These are phyloP conservation scores for Phyllopteryx taeniolatus DNA, from an alignment of 2,113 vertebrate genomes.

Conservation along the genomic window DNA sequence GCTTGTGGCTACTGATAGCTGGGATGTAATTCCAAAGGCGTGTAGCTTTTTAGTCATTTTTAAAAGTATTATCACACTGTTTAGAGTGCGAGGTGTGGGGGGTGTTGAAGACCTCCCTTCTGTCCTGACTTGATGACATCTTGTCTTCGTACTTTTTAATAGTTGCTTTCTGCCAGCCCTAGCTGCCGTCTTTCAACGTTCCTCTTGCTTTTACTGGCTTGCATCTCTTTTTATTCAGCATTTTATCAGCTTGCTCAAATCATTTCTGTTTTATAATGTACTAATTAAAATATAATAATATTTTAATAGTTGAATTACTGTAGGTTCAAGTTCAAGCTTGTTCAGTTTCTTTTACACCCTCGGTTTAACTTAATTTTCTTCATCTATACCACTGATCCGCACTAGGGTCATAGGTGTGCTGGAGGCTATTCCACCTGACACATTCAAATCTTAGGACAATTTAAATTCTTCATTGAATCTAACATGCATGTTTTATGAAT, in stretches of 20 bases:
- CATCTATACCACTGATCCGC: neutral
- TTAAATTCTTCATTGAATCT: neutral
- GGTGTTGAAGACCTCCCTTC: conserved; percentile 15
- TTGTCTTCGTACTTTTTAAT: conserved; percentile 2
- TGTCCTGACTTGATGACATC: conserved; percentile 7
- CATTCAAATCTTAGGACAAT: too few relatives aligned
- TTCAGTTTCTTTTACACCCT: neutral
- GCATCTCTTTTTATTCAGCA: conserved; percentile 1
- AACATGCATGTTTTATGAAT: neutral
- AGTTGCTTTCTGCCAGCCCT: neutral
- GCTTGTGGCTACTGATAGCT: conserved; percentile 75
- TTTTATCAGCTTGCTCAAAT: neutral
- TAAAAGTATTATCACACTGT: conserved; percentile 45
- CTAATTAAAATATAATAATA: neutral
- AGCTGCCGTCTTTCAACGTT: neutral
- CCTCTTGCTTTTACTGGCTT: neutral
- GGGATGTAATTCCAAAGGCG: conserved; percentile 68
- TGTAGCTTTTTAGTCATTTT: conserved; percentile 50
- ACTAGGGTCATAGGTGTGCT: neutral
- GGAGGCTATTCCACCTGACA: too few relatives aligned
- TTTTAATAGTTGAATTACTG: neutral
- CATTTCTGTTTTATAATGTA: neutral
- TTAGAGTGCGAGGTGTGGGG: conserved; percentile 32
- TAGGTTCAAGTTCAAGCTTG: neutral
- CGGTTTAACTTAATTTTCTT: neutral